Percentiles rank a stretch among this genome's conserved stretches.
Conservation (phyloP, 2,797 vertebrate species). For the Etheostoma nigrum region DNA sequence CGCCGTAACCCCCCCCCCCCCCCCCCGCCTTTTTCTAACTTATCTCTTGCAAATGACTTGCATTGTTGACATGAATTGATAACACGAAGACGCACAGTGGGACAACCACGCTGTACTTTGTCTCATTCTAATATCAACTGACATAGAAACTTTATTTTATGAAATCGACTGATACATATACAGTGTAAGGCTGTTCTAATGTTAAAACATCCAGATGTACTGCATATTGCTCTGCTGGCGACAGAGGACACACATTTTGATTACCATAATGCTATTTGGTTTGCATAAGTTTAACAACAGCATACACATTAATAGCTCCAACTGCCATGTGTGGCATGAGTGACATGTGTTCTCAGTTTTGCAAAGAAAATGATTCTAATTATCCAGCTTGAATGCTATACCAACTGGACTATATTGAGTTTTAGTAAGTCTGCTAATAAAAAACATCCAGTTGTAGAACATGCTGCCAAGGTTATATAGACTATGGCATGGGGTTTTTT, state of each 20-base stretch:
- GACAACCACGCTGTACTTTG: too few relatives aligned
- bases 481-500: not conserved
- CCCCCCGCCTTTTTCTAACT: not conserved
- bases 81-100: not conserved
- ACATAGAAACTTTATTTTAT: not conserved
- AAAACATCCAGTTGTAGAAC: not conserved
- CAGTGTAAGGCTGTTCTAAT: not conserved
- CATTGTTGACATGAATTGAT: not conserved
- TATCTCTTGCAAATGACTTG: not conserved
- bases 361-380: not conserved
- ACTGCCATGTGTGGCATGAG: too few relatives aligned
- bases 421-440: constrained; percentile 10
- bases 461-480: not conserved
- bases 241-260: not conserved
- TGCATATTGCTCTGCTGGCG: not conserved
- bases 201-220: not conserved
- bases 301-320: too few relatives aligned
- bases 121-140: too few relatives aligned
- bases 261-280: not conserved
- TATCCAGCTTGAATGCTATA: not conserved
- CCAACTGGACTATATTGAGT: not conserved
- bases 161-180: not conserved
- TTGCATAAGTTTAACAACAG: not conserved
- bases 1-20: not conserved
- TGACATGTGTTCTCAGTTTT: not conserved